Conservation (phyloP, 64 coral and sea anemone genomes). For the Trachythela sp. region DNA sequence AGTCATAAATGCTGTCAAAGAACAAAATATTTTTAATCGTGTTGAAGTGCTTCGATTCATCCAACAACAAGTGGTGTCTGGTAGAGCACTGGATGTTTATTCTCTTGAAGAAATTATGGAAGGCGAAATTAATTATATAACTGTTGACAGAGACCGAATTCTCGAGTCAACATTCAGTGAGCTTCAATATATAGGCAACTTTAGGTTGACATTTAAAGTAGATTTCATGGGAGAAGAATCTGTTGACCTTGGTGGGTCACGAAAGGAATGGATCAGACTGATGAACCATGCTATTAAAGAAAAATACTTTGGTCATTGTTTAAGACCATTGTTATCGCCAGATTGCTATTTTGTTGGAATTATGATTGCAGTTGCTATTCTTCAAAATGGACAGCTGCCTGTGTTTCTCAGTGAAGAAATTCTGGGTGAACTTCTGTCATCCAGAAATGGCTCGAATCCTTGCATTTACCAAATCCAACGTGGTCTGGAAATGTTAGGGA, state of each 20-base stretch:
- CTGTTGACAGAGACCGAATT: constrained; percentile 51
- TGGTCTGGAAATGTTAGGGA: constrained; percentile 9
- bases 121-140: constrained; percentile 58
- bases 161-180: constrained; percentile 52
- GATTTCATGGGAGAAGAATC: constrained; percentile 58
- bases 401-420: constrained; percentile 6
- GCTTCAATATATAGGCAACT: constrained; percentile 47
- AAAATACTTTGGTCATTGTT: constrained; percentile 60
- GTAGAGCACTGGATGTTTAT: constrained; percentile 44
- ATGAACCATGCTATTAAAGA: constrained; percentile 54
- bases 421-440: not conserved
- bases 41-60: constrained; percentile 50
- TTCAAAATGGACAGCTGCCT: not conserved
- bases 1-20: constrained; percentile 37
- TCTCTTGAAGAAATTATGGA: constrained; percentile 37
- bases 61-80: constrained; percentile 50
- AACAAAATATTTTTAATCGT: constrained; percentile 27
- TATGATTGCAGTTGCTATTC: not conserved
- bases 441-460: not conserved
- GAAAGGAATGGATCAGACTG: constrained; percentile 56
- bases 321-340: constrained; percentile 11
- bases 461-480: not conserved
- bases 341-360: not conserved
- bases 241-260: constrained; percentile 50
- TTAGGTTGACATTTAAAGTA: constrained; percentile 40